Base-by-base conservation (phyloP, 2,797 vertebrate species). In the Esox lucius region DNA sequence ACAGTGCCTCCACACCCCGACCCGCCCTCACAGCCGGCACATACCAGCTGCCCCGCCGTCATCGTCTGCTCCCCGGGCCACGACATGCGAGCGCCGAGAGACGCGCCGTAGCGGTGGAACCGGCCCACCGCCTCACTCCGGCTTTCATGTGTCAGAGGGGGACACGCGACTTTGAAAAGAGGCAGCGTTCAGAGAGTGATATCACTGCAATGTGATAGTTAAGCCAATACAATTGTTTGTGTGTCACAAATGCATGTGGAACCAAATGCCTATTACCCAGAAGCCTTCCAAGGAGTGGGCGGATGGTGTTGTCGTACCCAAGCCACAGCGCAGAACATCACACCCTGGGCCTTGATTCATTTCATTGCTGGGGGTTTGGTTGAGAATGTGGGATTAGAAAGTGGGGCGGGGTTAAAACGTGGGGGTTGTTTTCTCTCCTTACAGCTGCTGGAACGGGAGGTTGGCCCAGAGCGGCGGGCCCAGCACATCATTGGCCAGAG, bases 31-130 rank as follows among this genome's bases (percentile, higher is more conserved):
- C 89, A 81, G 89, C 83, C 84, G 85, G 75, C 66, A 11, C 8
- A 69, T 77, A 76, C 78, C 72, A 3, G 81, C 78, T 89, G 83
- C 84, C 80, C 83, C 33, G 80, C 70, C 39, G 77, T 82, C 82
- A 87, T 90, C 90, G 89, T 90, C 84, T 81, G 82, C 85, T 81
- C 83, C 16, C 70, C 35, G 84, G 88, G 80, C 72, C 85, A 78
- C 84, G 74, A 78, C 7, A 26, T 12, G 9, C 22, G n/a, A 35
- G 67, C 62, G 16, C 64, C 7, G 33, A 68, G 66, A 68, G 66
- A 46, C 15, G 24, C 24, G 42, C 9, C 3, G 42, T 46, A n/a
- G n/a, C 31, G 3, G 0, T 6, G 11, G 0, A 56, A 59, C 53
- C 8, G 53, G 53, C 8, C 53, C 53, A 8, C 9, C 56, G 11